A percentile compares a stretch with the other conserved stretches of the same genome.
phyloP scores from a whole-genome alignment of 2,113 vertebrate genomes.

The Perccottus glenii region DNA sequence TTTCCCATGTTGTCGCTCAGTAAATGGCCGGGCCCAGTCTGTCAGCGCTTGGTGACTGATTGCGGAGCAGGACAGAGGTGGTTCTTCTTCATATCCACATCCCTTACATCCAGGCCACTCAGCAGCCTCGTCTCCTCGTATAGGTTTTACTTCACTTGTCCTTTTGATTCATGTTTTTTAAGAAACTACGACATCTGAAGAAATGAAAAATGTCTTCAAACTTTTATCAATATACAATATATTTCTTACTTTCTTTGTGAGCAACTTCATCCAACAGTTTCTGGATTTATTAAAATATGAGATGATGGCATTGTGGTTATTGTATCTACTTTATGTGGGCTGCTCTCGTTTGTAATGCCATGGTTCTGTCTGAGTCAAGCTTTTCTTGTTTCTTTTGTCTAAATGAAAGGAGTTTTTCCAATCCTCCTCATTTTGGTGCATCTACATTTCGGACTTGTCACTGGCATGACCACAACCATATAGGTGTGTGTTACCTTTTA shows the following conservation, averaged over 20 bases:
- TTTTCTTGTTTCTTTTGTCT: too few species aligned
- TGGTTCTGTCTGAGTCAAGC: too few species aligned
- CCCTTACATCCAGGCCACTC: conserved; percentile 29
- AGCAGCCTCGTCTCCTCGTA: conserved; percentile 6
- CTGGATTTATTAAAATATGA: too few species aligned
- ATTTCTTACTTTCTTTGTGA: background rate
- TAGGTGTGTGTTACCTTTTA: too few species aligned
- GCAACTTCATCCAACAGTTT: background rate
- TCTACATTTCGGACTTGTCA: too few species aligned
- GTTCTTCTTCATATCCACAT: conserved; percentile 38
- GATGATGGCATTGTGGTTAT: too few species aligned
- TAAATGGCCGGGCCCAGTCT: conserved; percentile 17
- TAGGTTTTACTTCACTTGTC: background rate
- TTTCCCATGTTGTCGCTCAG: background rate
- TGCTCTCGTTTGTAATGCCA: too few species aligned
- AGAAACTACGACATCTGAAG: background rate
- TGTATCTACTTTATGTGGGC: too few species aligned
- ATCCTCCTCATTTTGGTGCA: too few species aligned
- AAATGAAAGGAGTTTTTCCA: too few species aligned
- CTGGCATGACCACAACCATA: too few species aligned
- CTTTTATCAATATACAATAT: background rate
- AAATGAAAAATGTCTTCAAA: background rate
- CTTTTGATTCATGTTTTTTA: conserved; percentile 3
- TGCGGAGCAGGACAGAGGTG: conserved; percentile 44
- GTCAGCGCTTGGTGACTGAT: conserved; percentile 52